Base-by-base conservation (phyloP, 1,140 invertebrate genomes). In the Cydia splendana region DNA sequence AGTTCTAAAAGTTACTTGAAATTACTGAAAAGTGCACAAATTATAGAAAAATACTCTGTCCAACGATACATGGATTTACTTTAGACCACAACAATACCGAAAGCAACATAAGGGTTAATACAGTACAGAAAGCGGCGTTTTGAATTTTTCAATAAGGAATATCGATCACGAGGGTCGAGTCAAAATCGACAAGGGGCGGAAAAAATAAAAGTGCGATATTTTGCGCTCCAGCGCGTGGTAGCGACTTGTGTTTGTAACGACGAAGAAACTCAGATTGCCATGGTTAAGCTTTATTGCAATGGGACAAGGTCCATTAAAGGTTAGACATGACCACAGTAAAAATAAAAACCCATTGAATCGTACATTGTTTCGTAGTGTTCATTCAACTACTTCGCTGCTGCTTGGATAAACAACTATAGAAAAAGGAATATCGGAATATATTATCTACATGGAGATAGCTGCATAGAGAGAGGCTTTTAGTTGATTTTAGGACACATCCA, bases 81-180 rank as follows among this genome's bases (percentile, higher is more conserved):
- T 71, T 18, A 42, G 34, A 71, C 67, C 30, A 71, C 15, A 34
- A 38, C 13, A 69, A 69, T n/a, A n/a, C 30, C 30, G 18, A 71
- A 42, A 71, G 34, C 34, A 71, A 62, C 71, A 75, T 13, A 74
- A 73, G 73, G 78, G 78, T 79, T 76, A 76, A 79, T 76, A 79
- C 57, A 53, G 71, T 73, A 75, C 20, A 73, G 75, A 75, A 78
- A 76, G 18, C 42, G 62, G 42, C 57, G 62, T 79, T 78, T 79
- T 79, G 78, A 79, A 79, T 76, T 79, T 79, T 79, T 79, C 78
- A 79, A 79, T 79, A 79, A 76, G 71, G 78, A 62, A 75, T 75
- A 76, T 75, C 71, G 71, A 79, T 75, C 48, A n/a, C n/a, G 69
- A 38, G 67, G 67, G 67, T 38, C 5, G 67, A 71, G 13, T 71